A percentile compares a stretch with the other conserved stretches of the same genome.
These are phyloP conservation scores for Sepioteuthis lessoniana DNA, from an alignment of 2,888 invertebrate species.

Conservation along the genomic window DNA sequence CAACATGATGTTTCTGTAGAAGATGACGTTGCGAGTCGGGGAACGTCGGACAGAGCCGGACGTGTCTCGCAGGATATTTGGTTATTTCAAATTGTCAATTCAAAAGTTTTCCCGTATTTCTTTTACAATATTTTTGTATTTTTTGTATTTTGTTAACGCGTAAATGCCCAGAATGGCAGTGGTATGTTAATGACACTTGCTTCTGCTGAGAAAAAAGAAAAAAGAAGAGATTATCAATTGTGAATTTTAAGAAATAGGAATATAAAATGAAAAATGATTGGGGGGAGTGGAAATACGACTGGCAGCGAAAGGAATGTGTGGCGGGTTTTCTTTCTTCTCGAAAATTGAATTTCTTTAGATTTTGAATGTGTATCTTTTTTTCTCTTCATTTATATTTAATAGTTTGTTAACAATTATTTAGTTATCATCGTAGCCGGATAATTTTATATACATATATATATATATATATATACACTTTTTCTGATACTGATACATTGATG, in stretches of 20 bases:
- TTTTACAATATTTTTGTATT: neutral
- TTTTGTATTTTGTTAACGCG: neutral
- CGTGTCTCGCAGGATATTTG: neutral
- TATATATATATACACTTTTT: too few relatives aligned
- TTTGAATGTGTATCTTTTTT: neutral
- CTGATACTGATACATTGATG: too few relatives aligned
- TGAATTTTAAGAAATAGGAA: neutral
- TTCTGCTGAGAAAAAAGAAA: neutral
- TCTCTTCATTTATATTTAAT: neutral
- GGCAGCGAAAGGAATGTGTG: neutral
- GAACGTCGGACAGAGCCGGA: neutral
- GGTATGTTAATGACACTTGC: conserved; percentile 11
- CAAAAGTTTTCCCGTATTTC: neutral
- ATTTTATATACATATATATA: too few relatives aligned
- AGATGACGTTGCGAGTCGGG: neutral
- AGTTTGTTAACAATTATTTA: too few relatives aligned
- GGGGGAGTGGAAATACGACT: neutral
- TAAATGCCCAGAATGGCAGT: neutral
- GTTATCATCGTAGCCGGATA: too few relatives aligned
- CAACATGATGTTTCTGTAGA: neutral
- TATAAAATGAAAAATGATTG: neutral
- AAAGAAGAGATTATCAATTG: neutral
- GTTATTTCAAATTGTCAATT: neutral
- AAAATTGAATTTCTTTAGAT: neutral
- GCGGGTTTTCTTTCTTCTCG: neutral